These are phyloP conservation scores for Vidua chalybeata DNA, from an alignment of 2,113 vertebrate genomes.

Conservation along the genomic window DNA sequence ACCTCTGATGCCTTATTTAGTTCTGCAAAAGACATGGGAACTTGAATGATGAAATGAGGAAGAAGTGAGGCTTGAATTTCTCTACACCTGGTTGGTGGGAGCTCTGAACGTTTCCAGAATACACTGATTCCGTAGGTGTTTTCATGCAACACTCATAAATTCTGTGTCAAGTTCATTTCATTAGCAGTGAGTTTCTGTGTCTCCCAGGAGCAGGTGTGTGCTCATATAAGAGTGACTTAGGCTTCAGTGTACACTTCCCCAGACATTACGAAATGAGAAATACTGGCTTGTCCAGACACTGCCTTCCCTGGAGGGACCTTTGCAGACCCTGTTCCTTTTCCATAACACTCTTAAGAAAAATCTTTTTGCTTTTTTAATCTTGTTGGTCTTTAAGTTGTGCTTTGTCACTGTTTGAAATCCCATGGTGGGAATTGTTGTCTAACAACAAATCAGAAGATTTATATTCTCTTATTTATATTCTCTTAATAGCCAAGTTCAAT, in stretches of 20 bases:
- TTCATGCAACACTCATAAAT: background rate
- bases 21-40: slow-evolving; percentile 4
- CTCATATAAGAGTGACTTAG: background rate
- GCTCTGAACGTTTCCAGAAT: background rate
- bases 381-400: background rate
- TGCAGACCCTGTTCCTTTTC: background rate
- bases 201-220: slow-evolving; percentile 11
- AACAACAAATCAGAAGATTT: background rate
- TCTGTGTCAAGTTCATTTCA: background rate
- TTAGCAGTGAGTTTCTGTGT: background rate
- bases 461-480: slow-evolving; percentile 1
- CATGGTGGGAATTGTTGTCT: background rate
- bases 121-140: background rate
- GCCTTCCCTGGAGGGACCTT: background rate
- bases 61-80: background rate
- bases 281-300: background rate
- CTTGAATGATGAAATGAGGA: slow-evolving; percentile 28
- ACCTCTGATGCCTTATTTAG: background rate
- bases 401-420: background rate
- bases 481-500: background rate
- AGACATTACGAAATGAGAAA: slow-evolving; percentile 40
- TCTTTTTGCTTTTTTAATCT: background rate
- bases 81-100: background rate
- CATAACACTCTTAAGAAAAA: background rate
- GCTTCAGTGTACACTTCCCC: background rate